These are phyloP conservation scores for Chaenogobius annularis DNA, from an alignment of 2,113 vertebrate genomes.

Conservation along the genomic window DNA sequence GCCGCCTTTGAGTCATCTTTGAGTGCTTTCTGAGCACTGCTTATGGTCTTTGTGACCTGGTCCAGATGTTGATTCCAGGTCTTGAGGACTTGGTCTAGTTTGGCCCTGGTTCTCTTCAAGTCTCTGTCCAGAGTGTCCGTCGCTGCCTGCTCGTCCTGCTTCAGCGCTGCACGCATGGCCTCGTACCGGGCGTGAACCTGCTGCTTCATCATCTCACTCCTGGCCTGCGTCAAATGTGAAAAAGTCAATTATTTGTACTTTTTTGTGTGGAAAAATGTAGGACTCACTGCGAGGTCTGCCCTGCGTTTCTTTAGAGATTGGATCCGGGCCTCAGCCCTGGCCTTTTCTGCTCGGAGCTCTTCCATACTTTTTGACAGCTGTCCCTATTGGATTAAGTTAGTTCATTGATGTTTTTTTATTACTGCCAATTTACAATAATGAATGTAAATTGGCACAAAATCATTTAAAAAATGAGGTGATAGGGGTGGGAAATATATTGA, in stretches of 20 bases:
- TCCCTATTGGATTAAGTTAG: slow-evolving; percentile 46
- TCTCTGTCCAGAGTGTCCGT: slow-evolving; percentile 73
- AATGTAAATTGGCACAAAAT: background rate
- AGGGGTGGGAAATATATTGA: no score
- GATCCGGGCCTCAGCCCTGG: slow-evolving; percentile 66
- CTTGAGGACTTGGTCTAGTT: slow-evolving; percentile 65
- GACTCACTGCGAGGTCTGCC: slow-evolving; percentile 70
- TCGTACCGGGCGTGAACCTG: slow-evolving; percentile 68
- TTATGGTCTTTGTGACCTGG: slow-evolving; percentile 60
- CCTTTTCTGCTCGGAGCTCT: slow-evolving; percentile 64
- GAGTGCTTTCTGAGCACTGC: slow-evolving; percentile 31
- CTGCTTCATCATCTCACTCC: slow-evolving; percentile 72
- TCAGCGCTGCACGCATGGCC: slow-evolving; percentile 51
- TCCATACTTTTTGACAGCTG: slow-evolving; percentile 61
- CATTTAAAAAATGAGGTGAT: background rate
- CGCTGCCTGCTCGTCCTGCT: slow-evolving; percentile 60
- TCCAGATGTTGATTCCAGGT: slow-evolving; percentile 67
- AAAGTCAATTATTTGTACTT: background rate
- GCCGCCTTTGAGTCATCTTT: slow-evolving; percentile 8
- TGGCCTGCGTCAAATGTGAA: slow-evolving; percentile 43
- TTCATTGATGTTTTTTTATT: background rate
- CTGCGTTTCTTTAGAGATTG: slow-evolving; percentile 76
- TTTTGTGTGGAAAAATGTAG: background rate
- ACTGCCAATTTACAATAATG: background rate
- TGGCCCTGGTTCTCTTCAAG: slow-evolving; percentile 57